phyloP scores from a whole-genome alignment of 1,140 invertebrate genomes.

The Yoshiicerus persimilis region DNA sequence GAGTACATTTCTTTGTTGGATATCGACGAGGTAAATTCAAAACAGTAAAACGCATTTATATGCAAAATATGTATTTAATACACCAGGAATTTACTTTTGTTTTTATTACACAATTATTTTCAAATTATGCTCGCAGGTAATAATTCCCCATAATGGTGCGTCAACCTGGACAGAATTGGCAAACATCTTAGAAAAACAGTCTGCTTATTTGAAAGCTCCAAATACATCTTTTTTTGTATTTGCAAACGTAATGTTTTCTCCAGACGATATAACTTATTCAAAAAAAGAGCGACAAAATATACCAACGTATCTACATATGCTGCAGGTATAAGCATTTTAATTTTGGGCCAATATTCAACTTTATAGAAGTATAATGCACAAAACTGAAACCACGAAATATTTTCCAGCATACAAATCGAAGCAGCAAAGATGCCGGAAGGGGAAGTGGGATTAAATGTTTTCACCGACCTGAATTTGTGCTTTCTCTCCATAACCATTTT shows the following conservation, averaged over 20 bases:
- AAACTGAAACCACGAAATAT: too few species aligned
- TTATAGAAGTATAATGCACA: too few species aligned
- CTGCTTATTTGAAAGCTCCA: not conserved
- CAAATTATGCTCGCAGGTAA: slow-evolving; percentile 60
- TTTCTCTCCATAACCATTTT: slow-evolving; percentile 59
- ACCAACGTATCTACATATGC: slow-evolving; percentile 84
- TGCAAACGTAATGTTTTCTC: slow-evolving; percentile 58
- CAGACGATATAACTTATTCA: slow-evolving; percentile 81
- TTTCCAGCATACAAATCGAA: not conserved
- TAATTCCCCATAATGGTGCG: slow-evolving; percentile 54
- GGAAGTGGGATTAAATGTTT: not conserved
- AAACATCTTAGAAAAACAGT: slow-evolving; percentile 1
- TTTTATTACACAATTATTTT: too few species aligned
- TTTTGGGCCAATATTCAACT: too few species aligned
- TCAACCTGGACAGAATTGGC: slow-evolving; percentile 51
- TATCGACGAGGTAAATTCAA: slow-evolving; percentile 60
- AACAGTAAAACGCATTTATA: not conserved
- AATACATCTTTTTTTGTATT: not conserved
- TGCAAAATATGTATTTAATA: slow-evolving; percentile 51
- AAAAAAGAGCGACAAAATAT: slow-evolving; percentile 49
- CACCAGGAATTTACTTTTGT: too few species aligned
- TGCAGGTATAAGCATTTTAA: slow-evolving; percentile 53
- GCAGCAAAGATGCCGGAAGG: slow-evolving; percentile 81
- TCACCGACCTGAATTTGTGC: slow-evolving; percentile 50
- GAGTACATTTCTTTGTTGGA: slow-evolving; percentile 59